Conservation (phyloP, 2,888 invertebrate species). For the Leptopterna dolabrata region DNA sequence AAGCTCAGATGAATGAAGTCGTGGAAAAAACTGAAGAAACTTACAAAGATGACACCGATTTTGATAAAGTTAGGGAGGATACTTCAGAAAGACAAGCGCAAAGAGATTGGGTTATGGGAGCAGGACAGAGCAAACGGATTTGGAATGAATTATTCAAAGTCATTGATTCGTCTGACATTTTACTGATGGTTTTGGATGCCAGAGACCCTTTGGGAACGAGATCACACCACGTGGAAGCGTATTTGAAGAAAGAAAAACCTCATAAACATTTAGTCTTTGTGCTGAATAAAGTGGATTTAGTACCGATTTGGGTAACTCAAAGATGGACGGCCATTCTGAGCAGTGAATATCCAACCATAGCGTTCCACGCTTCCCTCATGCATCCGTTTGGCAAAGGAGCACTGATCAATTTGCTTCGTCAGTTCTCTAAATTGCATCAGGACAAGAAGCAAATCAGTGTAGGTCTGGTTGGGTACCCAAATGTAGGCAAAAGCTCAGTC, state of each 20-base stretch:
- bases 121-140: slow-evolving; percentile 95
- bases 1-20: slow-evolving; percentile 80
- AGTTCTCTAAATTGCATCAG: slow-evolving; percentile 93
- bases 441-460: slow-evolving; percentile 99
- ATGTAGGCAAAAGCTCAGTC: slow-evolving; percentile 98
- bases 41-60: slow-evolving; percentile 81
- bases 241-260: slow-evolving; percentile 91
- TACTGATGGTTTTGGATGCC: slow-evolving; percentile 96
- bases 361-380: slow-evolving; percentile 97
- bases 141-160: slow-evolving; percentile 99
- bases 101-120: slow-evolving; percentile 93
- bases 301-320: slow-evolving; percentile 98
- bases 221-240: slow-evolving; percentile 91
- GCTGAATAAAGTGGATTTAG: slow-evolving; percentile 95
- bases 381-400: slow-evolving; percentile 99
- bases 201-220: slow-evolving; percentile 97
- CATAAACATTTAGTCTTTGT: slow-evolving; percentile 98
- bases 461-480: slow-evolving; percentile 98
- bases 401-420: slow-evolving; percentile 92
- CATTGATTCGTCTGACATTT: slow-evolving; percentile 97
- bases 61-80: slow-evolving; percentile 84
- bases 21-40: slow-evolving; percentile 79
- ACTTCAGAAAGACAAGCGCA: slow-evolving; percentile 82
- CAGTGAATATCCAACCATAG: slow-evolving; percentile 95
- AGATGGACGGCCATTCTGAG: slow-evolving; percentile 96